A percentile compares a stretch with the other conserved stretches of the same genome.
Conservation (phyloP, 2,797 vertebrate genomes). For the Eulemur rubriventer region DNA sequence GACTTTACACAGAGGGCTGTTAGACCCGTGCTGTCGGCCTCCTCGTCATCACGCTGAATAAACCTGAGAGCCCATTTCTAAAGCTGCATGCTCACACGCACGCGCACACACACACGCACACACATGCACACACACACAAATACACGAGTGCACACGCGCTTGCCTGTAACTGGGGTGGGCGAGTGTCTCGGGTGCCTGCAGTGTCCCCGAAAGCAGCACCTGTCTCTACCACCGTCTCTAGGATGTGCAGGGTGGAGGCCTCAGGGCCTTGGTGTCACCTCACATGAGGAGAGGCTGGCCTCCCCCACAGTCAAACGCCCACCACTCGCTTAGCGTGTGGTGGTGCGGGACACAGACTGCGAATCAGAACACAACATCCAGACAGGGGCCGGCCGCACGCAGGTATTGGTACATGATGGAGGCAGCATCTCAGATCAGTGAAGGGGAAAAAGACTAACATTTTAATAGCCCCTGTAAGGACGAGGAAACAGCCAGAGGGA, state of each 20-base stretch:
- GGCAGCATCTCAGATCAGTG: too few relatives aligned
- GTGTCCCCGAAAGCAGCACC: neutral
- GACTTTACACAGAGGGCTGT: too few relatives aligned
- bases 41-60: accelerated
- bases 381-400: accelerated
- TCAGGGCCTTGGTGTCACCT: neutral
- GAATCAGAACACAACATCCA: neutral
- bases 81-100: accelerated
- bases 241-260: accelerated
- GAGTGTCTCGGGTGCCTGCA: accelerated
- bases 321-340: accelerated
- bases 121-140: neutral
- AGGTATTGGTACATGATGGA: neutral
- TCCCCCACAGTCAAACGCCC: neutral
- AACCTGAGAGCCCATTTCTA: too few relatives aligned
- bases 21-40: accelerated
- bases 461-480: accelerated
- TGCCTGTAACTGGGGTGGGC: neutral
- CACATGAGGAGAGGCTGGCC: neutral
- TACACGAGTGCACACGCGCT: accelerated
- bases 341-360: accelerated
- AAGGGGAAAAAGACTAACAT: accelerated
- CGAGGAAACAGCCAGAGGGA: neutral
- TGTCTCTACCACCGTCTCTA: accelerated
- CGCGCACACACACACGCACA: accelerated